These are phyloP conservation scores for Cricetomys ansorgei DNA, from an alignment of 2,113 vertebrate genomes.

Conservation along the genomic window DNA sequence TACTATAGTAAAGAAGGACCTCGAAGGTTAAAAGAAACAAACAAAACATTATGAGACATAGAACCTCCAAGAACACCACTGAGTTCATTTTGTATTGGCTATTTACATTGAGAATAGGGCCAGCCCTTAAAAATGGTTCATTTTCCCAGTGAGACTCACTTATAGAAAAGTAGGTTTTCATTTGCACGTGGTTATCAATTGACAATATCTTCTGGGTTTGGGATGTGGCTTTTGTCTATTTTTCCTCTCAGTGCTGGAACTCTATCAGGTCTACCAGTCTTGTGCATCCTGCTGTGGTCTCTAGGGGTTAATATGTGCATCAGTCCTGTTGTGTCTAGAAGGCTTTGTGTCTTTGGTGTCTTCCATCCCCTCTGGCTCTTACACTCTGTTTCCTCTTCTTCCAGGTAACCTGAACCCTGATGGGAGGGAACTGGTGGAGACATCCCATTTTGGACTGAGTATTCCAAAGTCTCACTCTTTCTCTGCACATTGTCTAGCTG, in stretches of 20 bases:
- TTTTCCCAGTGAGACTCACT: background rate
- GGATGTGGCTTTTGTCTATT: background rate
- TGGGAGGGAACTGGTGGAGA: background rate
- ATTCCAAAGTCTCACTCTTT: background rate
- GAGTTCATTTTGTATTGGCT: background rate
- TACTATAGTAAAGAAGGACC: background rate
- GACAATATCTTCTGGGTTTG: background rate
- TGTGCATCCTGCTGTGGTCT: background rate
- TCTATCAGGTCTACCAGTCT: background rate
- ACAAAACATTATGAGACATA: background rate
- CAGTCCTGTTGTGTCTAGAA: background rate
- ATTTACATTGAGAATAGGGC: background rate
- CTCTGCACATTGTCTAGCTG: background rate
- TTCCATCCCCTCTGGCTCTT: background rate
- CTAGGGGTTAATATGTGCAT: background rate
- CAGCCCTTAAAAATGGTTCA: no score
- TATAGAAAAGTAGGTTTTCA: background rate
- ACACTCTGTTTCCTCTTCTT: background rate
- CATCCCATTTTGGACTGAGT: background rate
- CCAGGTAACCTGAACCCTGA: background rate
- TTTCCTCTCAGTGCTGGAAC: background rate
- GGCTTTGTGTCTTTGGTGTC: background rate
- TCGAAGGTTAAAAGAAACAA: background rate
- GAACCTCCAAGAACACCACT: background rate
- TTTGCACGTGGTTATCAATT: background rate